Base-by-base conservation (phyloP, 2,797 vertebrate genomes). In the Scomberomorus guttatus region DNA sequence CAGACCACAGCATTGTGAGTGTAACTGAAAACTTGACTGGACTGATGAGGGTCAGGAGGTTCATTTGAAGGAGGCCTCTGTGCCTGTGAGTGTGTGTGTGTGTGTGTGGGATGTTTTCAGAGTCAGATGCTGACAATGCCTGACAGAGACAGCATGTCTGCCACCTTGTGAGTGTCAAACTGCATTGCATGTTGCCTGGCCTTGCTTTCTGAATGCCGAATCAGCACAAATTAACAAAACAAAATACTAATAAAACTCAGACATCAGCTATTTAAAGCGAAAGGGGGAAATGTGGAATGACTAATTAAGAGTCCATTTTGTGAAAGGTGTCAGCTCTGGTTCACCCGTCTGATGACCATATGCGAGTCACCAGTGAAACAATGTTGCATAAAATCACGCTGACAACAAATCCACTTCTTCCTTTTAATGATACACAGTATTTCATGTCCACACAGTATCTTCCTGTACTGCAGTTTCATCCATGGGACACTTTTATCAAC, bases 361-460 rank as follows among this genome's bases (percentile, higher is more conserved):
- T 42, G 3, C 65, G 12, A 15, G 29, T 18, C 68, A 4, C 25
- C 13, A 68, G 25, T 57, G 6, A 74, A 46, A 74, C 2, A 58
- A 57, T 8, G 3, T 52, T 32, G 14, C n/a, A 73, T 11, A 22
- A 72, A 80, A 72, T 34, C 17, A 72, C 15, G 74, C 18, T 2
- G 34, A 78, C 54, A 70, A 71, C 9, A 48, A 39, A 48, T 78
- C 18, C 54, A 86, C 51, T 57, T 75, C 18, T 73, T 80, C 15
- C 13, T 72, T 90, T 93, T 92, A 91, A 84, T 93, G 44, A 77
- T 56, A 57, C 72, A 87, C 51, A 65, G 25, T 39, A 85, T 79
- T 78, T 78, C 27, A 76, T 63, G 29, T 60, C 48, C 70, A 70
- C 15, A 22, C 56, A 78, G n/a, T 51, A 24, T 34, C 22, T 54